Evolutionary conservation across 2,113 vertebrate species (phyloP), one percentile per base, ranked within the genome.

Genomic region (Mola mola): DNA sequence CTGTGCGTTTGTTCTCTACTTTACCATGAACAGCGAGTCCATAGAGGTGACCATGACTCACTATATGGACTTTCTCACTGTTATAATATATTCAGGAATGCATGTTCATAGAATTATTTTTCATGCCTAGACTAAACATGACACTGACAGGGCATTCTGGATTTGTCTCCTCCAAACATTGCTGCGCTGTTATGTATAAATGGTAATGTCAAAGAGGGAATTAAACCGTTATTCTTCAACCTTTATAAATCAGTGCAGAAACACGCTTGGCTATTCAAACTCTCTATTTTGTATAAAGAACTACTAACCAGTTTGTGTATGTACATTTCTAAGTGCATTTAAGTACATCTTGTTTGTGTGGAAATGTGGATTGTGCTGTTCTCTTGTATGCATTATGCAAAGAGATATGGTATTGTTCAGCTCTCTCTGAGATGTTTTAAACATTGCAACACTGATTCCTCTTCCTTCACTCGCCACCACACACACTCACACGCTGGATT

Each of bases 401-500:
- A 65, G 41, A 31, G 33, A 26, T 31, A 48, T 5, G n/a, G n/a
- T n/a, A n/a, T n/a, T n/a, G n/a, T n/a, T n/a, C n/a, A n/a, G 52
- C 26, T 36, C 3, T 43, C 25, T 51, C 21, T 52, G 19, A 52
- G 19, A 31, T 42, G 55, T 20, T 20, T 43, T 60, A 33, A 62
- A 34, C 25, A 42, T 20, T 20, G 11, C 13, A 38, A 44, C 19
- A 6, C 10, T 3, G 2, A 49, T 38, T 69, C 13, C 20, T 5
- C 41, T 51, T 3, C 15, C 26, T 31, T 77, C 25, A 36, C 34
- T 57, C 49, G 36, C 25, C 28, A 33, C 40, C 46, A 12, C 26
- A 31, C 33, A 24, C 28, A 50, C 37, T 43, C 41, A 44, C 51
- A 62, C 26, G 16, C 16, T 50, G 68, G 73, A 82, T 84, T 81